Evolutionary conservation across 2,888 invertebrate genomes (phyloP).

Genomic region (Parascotia fuliginaria): DNA sequence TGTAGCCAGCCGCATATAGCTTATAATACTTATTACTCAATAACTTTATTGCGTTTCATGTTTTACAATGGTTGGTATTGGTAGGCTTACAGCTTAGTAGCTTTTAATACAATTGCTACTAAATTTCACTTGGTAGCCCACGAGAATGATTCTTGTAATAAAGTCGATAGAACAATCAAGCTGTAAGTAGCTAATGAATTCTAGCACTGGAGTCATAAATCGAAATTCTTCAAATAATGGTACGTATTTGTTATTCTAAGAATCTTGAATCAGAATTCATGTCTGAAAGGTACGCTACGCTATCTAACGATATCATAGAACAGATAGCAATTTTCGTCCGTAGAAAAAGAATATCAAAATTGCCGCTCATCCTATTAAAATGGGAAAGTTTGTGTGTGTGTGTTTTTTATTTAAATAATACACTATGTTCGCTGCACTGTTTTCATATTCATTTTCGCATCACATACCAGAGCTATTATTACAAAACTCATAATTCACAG

Average conservation of each 20-base stretch:
- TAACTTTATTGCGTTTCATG: too few species aligned
- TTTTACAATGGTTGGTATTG: too few species aligned
- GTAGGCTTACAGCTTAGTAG: too few species aligned
- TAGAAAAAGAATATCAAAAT: neutral
- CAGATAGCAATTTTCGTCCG: neutral
- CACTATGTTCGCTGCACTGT: neutral
- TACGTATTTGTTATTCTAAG: neutral
- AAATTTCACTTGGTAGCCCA: conserved; percentile 23
- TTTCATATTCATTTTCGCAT: conserved; percentile 17
- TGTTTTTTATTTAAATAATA: conserved; percentile 9
- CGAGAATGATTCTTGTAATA: conserved; percentile 22
- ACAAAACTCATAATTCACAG: conserved; percentile 32
- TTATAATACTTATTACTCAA: too few species aligned
- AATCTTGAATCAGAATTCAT: neutral
- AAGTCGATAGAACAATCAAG: neutral
- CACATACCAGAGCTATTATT: conserved; percentile 26
- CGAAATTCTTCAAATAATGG: neutral
- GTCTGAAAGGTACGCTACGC: neutral
- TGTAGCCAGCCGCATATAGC: conserved; percentile 53
- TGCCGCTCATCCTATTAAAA: neutral
- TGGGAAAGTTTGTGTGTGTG: too few species aligned
- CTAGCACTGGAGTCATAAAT: neutral
- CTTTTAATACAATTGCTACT: conserved; percentile 41
- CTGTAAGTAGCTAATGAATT: neutral
- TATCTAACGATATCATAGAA: neutral